phyloP scores from a whole-genome alignment of 2,113 vertebrate genomes.

The Martes martes region DNA sequence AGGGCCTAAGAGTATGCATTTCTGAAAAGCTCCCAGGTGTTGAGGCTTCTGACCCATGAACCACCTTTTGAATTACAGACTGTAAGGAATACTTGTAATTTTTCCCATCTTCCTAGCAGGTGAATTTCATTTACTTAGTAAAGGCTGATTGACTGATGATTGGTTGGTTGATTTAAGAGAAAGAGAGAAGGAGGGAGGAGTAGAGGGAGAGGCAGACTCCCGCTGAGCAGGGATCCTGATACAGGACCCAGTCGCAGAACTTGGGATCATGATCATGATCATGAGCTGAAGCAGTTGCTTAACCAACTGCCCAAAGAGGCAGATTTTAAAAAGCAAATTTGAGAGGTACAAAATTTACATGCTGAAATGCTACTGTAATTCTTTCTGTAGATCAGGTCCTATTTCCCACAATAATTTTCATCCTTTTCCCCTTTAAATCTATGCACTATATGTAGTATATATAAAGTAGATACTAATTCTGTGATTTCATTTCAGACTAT shows the following conservation, averaged over 20 bases:
- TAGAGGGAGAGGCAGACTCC: no score
- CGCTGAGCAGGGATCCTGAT: no score
- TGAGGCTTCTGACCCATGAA: not conserved
- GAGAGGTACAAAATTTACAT: not conserved
- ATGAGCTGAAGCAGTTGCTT: no score
- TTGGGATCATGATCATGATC: no score
- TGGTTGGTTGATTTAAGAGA: not conserved
- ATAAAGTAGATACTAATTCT: constrained; percentile 53
- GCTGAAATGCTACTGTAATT: not conserved
- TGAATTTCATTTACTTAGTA: not conserved
- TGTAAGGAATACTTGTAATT: not conserved
- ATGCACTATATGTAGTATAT: fast-evolving
- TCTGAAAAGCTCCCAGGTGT: not conserved
- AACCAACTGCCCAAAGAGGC: no score
- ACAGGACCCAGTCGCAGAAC: no score
- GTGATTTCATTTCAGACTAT: constrained; percentile 37
- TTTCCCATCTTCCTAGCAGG: not conserved
- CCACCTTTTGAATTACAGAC: not conserved
- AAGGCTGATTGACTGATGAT: not conserved
- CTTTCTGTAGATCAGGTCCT: not conserved
- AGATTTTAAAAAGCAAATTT: not conserved
- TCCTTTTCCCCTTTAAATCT: not conserved
- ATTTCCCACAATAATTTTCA: not conserved
- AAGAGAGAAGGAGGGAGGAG: not conserved
- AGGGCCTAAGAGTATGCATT: not conserved